phyloP scores from a whole-genome alignment of 2,888 invertebrate genomes.

The Venusia cambrica region DNA sequence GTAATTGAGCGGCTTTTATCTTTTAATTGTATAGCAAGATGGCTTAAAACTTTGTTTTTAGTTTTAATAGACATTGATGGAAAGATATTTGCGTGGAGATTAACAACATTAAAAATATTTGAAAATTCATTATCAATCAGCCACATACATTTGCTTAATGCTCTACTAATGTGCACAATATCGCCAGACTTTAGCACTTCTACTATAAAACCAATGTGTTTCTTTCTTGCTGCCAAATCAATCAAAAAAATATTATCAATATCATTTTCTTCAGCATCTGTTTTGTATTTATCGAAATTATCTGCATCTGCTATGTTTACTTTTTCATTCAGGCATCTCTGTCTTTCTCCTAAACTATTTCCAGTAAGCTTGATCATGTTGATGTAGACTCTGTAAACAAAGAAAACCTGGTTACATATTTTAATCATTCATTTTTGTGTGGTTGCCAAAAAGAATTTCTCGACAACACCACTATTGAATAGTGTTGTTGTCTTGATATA shows the following conservation, averaged over 20 bases:
- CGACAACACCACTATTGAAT: no score
- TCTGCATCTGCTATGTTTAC: conserved; percentile 37
- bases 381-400: conserved; percentile 25
- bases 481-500: no score
- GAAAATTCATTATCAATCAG: conserved; percentile 43
- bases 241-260: conserved; percentile 56
- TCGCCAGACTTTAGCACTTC: conserved; percentile 54
- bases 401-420: conserved; percentile 7
- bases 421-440: no score
- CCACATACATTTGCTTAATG: conserved; percentile 49
- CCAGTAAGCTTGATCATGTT: conserved; percentile 43
- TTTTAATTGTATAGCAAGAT: conserved; percentile 39
- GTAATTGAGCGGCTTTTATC: conserved; percentile 36
- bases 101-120: conserved; percentile 43
- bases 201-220: conserved; percentile 48
- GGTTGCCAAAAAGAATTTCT: no score
- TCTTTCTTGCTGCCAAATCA: conserved; percentile 52
- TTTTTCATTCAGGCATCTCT: conserved; percentile 42
- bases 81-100: conserved; percentile 49
- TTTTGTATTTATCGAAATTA: conserved; percentile 38
- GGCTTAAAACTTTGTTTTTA: conserved; percentile 48
- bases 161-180: conserved; percentile 48
- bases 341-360: conserved; percentile 41
- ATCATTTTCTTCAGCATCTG: conserved; percentile 40
- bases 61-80: conserved; percentile 57